Base-by-base conservation (phyloP, 2,888 invertebrate species). In the Drosophila meridiana region DNA sequence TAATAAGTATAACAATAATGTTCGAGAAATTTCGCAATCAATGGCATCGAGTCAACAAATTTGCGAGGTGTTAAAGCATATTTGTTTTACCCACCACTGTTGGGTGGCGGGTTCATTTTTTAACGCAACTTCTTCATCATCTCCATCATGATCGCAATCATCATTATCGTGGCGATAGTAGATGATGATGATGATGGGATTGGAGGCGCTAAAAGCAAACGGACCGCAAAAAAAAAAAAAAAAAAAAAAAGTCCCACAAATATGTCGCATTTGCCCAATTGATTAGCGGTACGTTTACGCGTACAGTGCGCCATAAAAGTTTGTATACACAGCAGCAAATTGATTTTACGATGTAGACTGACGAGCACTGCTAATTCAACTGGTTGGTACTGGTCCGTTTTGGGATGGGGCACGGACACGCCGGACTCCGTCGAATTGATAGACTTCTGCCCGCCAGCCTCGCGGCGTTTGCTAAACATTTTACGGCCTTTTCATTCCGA, bases 251-350 rank as follows among this genome's bases (percentile, higher is more conserved):
- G 38, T 56, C 79, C 58, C 73, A 73, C 50, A 74, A 78, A 87
- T 82, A 80, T 78, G 78, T 78, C 78, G 75, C 74, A 85, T 87
- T 86, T 86, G 62, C 59, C 38, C 83, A 87, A 83, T 75, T 78
- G 73, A 84, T 86, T 86, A 87, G 81, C 87, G 69, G 6, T 55
- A 45, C 69, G 73, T 70, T 82, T 77, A 76, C 71, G 28, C 64
- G 50, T 9, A 78, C 74, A 80, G 71, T 84, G 74, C 57, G 72
- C 76, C 84, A 82, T 80, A 82, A 87, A 86, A 86, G 59, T 65
- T 53, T 77, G 73, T 67, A 67, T 77, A 73, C 74, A 73, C 76
- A 81, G 73, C 86, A 79, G 67, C 71, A 81, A 85, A 86, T 83
- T 83, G 76, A 69, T 81, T 86, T 86, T 79, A 85, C 70, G 83